phyloP scores from a whole-genome alignment of 1,140 invertebrate species.

The Holotrichia oblita region DNA sequence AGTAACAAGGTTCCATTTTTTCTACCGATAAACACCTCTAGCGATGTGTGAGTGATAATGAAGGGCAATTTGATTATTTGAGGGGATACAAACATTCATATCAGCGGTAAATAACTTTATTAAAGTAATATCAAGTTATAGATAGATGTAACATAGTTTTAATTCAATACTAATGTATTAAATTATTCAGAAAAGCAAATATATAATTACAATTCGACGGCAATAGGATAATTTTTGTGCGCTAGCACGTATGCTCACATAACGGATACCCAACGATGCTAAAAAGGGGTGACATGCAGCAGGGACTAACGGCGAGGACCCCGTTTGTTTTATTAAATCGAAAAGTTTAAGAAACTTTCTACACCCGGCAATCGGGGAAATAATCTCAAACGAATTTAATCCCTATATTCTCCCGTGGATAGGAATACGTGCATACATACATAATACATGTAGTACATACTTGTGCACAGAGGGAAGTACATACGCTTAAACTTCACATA shows the following conservation, averaged over 20 bases:
- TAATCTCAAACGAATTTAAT: conserved; percentile 19
- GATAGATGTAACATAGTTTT: too few species aligned
- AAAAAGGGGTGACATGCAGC: conserved; percentile 16
- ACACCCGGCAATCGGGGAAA: conserved; percentile 22
- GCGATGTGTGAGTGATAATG: too few species aligned
- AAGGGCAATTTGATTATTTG: too few species aligned
- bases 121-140: too few species aligned
- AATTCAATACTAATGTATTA: too few species aligned
- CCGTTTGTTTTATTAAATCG: conserved; percentile 32
- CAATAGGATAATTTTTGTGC: conserved; percentile 11
- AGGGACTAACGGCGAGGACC: neutral
- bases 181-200: too few species aligned
- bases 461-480: neutral
- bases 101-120: too few species aligned
- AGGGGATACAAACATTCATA: too few species aligned
- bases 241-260: neutral
- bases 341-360: conserved; percentile 36
- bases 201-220: neutral
- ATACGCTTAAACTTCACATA: conserved; percentile 18
- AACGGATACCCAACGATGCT: neutral
- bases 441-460: conserved; percentile 19
- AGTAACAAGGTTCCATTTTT: too few species aligned
- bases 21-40: too few species aligned
- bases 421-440: conserved; percentile 4
- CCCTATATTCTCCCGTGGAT: neutral